phyloP scores from a whole-genome alignment of 2,797 vertebrate genomes.

The Thaleichthys pacificus region DNA sequence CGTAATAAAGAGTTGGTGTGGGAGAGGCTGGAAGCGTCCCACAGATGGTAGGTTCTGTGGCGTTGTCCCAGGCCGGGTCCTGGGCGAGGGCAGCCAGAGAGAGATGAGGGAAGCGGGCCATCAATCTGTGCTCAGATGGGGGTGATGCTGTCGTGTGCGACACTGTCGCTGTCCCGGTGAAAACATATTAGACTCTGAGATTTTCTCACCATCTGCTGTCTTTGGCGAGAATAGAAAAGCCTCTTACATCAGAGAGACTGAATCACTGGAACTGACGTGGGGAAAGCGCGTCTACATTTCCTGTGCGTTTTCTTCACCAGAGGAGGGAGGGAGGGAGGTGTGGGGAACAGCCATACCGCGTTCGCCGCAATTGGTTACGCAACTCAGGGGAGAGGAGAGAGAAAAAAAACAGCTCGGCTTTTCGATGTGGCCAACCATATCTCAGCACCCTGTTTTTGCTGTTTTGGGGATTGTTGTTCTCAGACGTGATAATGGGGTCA shows the following conservation, averaged over 20 bases:
- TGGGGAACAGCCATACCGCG: background rate
- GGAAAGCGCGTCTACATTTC: background rate
- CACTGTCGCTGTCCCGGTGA: background rate
- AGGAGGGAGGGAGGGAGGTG: too few species aligned
- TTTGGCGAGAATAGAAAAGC: conserved; percentile 15
- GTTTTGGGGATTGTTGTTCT: background rate
- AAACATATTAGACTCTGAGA: background rate
- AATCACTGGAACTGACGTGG: conserved; percentile 1
- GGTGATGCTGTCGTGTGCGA: background rate
- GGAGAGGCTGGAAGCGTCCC: conserved; percentile 11
- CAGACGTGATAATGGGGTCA: conserved; percentile 6
- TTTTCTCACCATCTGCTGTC: conserved; percentile 18
- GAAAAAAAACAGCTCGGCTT: background rate
- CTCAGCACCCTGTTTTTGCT: background rate
- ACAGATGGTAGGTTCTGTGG: conserved; percentile 33
- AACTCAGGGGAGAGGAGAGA: background rate
- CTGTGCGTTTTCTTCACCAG: background rate
- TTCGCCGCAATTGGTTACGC: background rate
- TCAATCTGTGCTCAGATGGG: background rate
- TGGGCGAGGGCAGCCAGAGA: conserved; percentile 27
- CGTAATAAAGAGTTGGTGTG: background rate
- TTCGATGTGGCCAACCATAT: conserved; percentile 6
- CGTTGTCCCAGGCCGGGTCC: conserved; percentile 34
- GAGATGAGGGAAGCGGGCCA: conserved; percentile 20
- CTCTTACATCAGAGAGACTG: conserved; percentile 16